phyloP scores from a whole-genome alignment of 2,113 vertebrate genomes.

The Petroica traversi region DNA sequence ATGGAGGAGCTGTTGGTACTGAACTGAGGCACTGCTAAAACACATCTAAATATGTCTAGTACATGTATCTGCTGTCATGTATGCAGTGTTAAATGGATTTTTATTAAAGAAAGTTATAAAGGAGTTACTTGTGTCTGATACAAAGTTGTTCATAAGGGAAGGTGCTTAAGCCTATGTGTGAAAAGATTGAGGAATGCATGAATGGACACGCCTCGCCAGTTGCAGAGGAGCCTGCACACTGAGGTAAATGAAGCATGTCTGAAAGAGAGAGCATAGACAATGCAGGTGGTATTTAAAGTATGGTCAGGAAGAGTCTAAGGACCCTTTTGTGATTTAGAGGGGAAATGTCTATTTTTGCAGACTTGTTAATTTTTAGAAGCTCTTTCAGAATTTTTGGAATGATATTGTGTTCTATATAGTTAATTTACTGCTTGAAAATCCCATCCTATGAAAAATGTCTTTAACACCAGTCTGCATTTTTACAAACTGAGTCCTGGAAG shows the following conservation, averaged over 20 bases:
- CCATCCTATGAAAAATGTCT: rapidly evolving
- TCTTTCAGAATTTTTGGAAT: background rate
- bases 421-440: background rate
- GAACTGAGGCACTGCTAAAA: background rate
- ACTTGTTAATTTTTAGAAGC: background rate
- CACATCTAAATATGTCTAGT: background rate
- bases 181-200: background rate
- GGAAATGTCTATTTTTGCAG: background rate
- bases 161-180: background rate
- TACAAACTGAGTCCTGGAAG: background rate
- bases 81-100: background rate
- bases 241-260: background rate
- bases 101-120: background rate
- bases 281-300: background rate
- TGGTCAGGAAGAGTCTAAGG: background rate
- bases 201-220: background rate
- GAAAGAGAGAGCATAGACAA: rapidly evolving
- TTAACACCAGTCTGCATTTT: background rate
- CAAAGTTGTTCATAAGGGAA: background rate
- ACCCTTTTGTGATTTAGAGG: background rate
- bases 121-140: background rate
- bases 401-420: background rate
- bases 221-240: background rate
- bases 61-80: rapidly evolving
- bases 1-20: background rate